Conservation (phyloP, 1,140 invertebrate genomes). For the Diachasmimorpha longicaudata region DNA sequence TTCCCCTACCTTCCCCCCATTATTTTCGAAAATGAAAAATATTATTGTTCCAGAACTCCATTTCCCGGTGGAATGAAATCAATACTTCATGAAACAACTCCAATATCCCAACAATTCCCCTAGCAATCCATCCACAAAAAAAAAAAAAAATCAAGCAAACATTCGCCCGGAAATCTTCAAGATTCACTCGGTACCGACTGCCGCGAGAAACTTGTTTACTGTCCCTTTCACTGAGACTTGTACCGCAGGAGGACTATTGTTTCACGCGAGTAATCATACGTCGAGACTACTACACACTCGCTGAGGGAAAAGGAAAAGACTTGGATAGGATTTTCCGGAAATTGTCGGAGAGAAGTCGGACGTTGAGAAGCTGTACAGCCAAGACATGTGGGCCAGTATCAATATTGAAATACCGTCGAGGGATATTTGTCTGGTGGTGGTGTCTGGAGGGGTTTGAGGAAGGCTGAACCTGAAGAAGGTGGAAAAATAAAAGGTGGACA, state of each 20-base stretch:
- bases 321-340: neutral
- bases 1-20: too few species aligned
- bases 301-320: neutral
- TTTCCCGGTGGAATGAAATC: too few species aligned
- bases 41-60: too few species aligned
- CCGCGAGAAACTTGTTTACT: neutral
- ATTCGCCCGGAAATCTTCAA: neutral
- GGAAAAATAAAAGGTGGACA: neutral
- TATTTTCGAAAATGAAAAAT: too few species aligned
- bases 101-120: neutral
- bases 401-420: slow-evolving; percentile 25
- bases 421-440: slow-evolving; percentile 23
- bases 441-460: neutral
- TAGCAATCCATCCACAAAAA: neutral
- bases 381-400: slow-evolving; percentile 11
- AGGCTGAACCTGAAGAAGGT: too few species aligned
- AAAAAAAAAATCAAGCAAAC: neutral
- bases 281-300: neutral
- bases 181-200: neutral
- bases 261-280: slow-evolving; percentile 22
- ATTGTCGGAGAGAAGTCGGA: neutral
- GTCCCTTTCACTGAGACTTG: neutral
- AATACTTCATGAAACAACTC: neutral
- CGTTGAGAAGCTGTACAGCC: neutral
- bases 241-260: slow-evolving; percentile 11